phyloP scores from a whole-genome alignment of 2,113 vertebrate species.

The Philantomba maxwellii region DNA sequence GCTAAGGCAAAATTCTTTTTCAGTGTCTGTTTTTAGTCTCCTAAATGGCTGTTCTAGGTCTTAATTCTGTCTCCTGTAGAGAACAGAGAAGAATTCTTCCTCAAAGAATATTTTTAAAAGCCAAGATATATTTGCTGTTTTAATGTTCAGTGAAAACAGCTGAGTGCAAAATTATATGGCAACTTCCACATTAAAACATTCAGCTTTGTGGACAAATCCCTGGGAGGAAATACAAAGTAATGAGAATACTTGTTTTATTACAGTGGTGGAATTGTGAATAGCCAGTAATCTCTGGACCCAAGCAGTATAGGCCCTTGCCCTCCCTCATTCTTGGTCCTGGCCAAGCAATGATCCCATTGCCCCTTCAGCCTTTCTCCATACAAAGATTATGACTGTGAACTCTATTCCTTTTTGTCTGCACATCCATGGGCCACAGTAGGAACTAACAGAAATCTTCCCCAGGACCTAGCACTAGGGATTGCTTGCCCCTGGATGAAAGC shows the following conservation, averaged over 20 bases:
- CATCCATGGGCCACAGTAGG: not conserved
- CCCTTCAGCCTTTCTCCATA: not conserved
- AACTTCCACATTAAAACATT: not conserved
- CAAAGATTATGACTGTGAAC: not conserved
- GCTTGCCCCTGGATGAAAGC: not conserved
- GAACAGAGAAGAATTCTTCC: conserved; percentile 28
- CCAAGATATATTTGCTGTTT: not conserved
- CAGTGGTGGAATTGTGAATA: not conserved
- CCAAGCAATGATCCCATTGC: not conserved
- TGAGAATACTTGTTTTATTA: not conserved
- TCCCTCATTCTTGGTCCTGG: not conserved
- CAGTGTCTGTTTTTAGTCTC: not conserved
- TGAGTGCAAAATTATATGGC: not conserved
- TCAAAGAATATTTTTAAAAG: conserved; percentile 37
- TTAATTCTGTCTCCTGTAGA: conserved; percentile 29
- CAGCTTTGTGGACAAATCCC: not conserved
- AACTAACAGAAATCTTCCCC: not conserved
- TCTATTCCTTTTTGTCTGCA: not conserved
- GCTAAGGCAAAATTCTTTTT: not conserved
- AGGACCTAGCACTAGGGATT: not conserved
- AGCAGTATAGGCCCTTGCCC: not conserved
- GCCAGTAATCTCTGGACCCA: not conserved
- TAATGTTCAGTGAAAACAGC: not conserved
- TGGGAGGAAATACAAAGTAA: not conserved
- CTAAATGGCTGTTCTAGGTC: not conserved